Percentiles rank a stretch among this genome's conserved stretches.
Conservation (phyloP, 2,888 invertebrate genomes). For the Iselma pallidipennis region DNA sequence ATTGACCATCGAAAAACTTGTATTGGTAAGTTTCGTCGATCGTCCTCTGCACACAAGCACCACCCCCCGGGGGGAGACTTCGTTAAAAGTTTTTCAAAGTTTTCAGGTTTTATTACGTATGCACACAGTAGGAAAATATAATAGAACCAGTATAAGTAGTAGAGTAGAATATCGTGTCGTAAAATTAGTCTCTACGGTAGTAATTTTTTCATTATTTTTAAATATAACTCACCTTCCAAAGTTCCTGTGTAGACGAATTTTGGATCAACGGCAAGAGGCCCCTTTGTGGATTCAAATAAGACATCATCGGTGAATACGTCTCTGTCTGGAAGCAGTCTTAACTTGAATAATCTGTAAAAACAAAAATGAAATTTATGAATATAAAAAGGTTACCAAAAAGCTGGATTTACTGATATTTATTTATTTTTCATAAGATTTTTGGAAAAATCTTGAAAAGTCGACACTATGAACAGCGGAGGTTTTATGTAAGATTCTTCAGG, state of each 20-base stretch:
- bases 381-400: not conserved
- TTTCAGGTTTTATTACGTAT: conserved; percentile 1
- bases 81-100: conserved; percentile 2
- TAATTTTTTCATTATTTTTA: too few relatives aligned
- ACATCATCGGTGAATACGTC: conserved; percentile 76
- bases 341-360: conserved; percentile 73
- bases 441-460: too few relatives aligned
- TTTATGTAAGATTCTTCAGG: conserved; percentile 10
- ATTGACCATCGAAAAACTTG: conserved; percentile 22
- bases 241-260: conserved; percentile 76
- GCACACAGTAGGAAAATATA: not conserved
- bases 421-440: too few relatives aligned
- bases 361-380: conserved; percentile 8
- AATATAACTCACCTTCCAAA: conserved; percentile 69
- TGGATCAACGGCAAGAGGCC: conserved; percentile 72
- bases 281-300: conserved; percentile 73
- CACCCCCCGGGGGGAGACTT: conserved; percentile 7
- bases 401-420: too few relatives aligned
- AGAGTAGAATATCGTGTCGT: not conserved
- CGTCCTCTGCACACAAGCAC: conserved; percentile 8
- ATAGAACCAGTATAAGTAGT: not conserved
- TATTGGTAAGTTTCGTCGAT: conserved; percentile 17
- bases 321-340: conserved; percentile 74
- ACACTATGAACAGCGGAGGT: not conserved
- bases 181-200: not conserved